Evolutionary conservation across 2,797 vertebrate genomes (phyloP).

Genomic region (Sandelia bainsii): DNA sequence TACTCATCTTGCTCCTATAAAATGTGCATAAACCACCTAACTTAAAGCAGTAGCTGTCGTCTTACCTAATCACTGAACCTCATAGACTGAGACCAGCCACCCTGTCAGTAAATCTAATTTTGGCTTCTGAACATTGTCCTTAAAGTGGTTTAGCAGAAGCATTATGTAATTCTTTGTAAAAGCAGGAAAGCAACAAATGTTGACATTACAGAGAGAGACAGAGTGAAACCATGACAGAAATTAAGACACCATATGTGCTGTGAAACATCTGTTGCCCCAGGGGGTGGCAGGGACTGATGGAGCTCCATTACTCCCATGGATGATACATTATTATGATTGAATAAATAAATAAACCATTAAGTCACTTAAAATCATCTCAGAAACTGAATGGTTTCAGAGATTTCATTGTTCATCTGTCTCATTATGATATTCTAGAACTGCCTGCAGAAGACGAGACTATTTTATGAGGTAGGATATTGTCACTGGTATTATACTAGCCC

Average conservation of each 20-base stretch:
- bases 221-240: slow-evolving; percentile 56
- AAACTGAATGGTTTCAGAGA: slow-evolving; percentile 62
- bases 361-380: slow-evolving; percentile 75
- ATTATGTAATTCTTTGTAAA: slow-evolving; percentile 49
- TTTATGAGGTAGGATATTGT: slow-evolving; percentile 10
- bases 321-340: slow-evolving; percentile 84
- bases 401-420: slow-evolving; percentile 55
- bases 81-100: slow-evolving; percentile 24
- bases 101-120: slow-evolving; percentile 19
- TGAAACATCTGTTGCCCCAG: slow-evolving; percentile 83
- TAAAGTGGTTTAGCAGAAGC: slow-evolving; percentile 42
- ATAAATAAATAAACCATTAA: slow-evolving; percentile 84
- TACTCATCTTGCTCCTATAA: slow-evolving; percentile 12
- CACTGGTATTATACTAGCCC: slow-evolving; percentile 2
- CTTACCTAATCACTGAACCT: slow-evolving; percentile 42
- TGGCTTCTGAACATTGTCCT: slow-evolving; percentile 30
- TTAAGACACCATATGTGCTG: slow-evolving; percentile 77
- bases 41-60: not conserved
- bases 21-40: slow-evolving; percentile 30
- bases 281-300: slow-evolving; percentile 74
- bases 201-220: slow-evolving; percentile 50
- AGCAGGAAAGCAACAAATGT: slow-evolving; percentile 62
- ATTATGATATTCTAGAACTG: slow-evolving; percentile 26
- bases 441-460: slow-evolving; percentile 12
- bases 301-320: slow-evolving; percentile 77